Evolutionary conservation across 2,797 vertebrate genomes (phyloP).

Genomic region (Cirrhinus molitorella): DNA sequence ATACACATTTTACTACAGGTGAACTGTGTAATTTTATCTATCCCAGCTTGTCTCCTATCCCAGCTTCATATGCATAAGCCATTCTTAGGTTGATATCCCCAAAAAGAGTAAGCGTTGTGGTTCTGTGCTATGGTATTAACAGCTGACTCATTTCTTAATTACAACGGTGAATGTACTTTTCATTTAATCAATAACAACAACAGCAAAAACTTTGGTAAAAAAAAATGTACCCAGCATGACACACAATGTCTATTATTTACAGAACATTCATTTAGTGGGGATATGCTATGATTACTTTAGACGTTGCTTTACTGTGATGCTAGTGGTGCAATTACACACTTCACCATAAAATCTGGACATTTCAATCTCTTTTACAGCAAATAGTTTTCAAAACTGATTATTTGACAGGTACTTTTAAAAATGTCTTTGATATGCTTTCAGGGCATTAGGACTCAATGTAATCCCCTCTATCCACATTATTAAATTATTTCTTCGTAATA

Average conservation of each 20-base stretch:
- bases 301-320: not conserved
- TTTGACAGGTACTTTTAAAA: slow-evolving; percentile 13
- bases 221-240: not conserved
- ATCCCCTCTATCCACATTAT: slow-evolving; percentile 10
- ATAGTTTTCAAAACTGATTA: slow-evolving; percentile 34
- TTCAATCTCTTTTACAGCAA: not conserved
- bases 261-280: not conserved
- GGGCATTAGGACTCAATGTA: slow-evolving; percentile 11
- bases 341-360: not conserved
- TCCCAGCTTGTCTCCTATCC: not conserved
- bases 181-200: not conserved
- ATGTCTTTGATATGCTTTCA: slow-evolving; percentile 33
- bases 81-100: not conserved
- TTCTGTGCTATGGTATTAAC: not conserved
- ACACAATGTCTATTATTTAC: not conserved
- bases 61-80: not conserved
- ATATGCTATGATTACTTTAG: not conserved
- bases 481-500: slow-evolving; percentile 22
- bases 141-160: not conserved
- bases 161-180: not conserved
- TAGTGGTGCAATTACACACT: not conserved
- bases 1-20: not conserved
- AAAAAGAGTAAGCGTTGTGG: not conserved
- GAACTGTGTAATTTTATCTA: not conserved
- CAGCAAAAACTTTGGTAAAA: too few species aligned